Base-by-base conservation (phyloP, 2,888 invertebrate genomes). In the Parapristionchus giblindavisi region DNA sequence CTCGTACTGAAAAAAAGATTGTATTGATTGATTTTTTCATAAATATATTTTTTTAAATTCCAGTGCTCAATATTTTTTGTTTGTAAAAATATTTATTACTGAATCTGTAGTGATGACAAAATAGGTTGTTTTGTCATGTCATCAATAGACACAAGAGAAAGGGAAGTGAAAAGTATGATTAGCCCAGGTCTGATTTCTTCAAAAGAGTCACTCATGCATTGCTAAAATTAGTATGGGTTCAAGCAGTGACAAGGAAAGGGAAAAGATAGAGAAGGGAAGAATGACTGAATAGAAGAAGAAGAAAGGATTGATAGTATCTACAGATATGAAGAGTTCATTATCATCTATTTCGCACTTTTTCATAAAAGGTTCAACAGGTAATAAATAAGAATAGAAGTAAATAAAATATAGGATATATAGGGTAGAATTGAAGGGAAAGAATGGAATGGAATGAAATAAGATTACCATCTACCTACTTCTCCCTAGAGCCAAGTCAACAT, bases 121-220 rank as follows among this genome's bases (percentile, higher is more conserved):
- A 52, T 8, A 17, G n/a, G 4, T 52, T 52, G 5, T n/a, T 3
- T 8, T 52, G n/a, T 52, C 14, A 32, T 29, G 14, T 56, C 56
- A 1, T 32, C 5, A 14, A 5, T 29, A 56, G 11, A 56, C 21
- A 1, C 11, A 24, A 36, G 60, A 34, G 60, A 60, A 36, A 34
- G 21, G 21, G 21, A 61, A n/a, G n/a, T n/a, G 61, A 61, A 61
- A 40, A 17, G 8, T 6, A 38, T n/a, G 40, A n/a, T 61, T 32
- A 38, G 29, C 38, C 21, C 40, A 61, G 38, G 11, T 21, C 61
- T 61, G 61, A 38, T 40, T 40, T 11, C n/a, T 5, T 61, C 61
- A 61, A 61, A 61, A 40, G 61, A 61, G 24, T 61, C 61, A 40
- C 24, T n/a, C 61, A 61, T 61, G 61, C 61, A 61, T 61, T 61